phyloP scores from a whole-genome alignment of 2,113 vertebrate species.

The Sorex araneus region DNA sequence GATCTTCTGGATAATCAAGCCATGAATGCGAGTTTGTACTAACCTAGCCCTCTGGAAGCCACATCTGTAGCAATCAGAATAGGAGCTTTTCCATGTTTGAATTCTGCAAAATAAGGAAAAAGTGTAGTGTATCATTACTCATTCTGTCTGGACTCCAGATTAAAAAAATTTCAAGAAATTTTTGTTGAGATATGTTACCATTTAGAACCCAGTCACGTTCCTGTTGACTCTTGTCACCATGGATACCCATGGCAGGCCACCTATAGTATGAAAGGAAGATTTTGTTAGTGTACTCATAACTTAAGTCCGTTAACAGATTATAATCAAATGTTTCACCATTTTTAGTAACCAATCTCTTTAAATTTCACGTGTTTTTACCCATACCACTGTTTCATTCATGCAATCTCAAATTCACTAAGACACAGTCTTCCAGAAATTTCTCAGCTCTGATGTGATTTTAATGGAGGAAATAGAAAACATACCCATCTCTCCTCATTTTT shows the following conservation, averaged over 20 bases:
- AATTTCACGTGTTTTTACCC: neutral
- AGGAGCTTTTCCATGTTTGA: constrained; percentile 98
- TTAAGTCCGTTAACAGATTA: neutral
- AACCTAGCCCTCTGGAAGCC: constrained; percentile 99
- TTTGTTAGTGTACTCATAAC: neutral
- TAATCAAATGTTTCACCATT: neutral
- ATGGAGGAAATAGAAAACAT: constrained; percentile 63
- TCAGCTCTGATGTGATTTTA: neutral
- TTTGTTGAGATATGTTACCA: constrained; percentile 88
- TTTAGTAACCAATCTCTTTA: neutral
- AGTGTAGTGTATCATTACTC: neutral
- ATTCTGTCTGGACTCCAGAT: neutral
- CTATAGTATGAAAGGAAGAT: constrained; percentile 83
- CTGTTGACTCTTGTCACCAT: constrained; percentile 99
- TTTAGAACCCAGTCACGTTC: constrained; percentile 99
- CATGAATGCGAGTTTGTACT: constrained; percentile 91
- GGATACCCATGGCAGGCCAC: constrained; percentile 99
- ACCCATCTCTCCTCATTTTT: constrained; percentile 99
- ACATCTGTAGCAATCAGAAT: constrained; percentile 99
- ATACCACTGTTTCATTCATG: neutral
- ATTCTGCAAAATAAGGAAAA: constrained; percentile 91
- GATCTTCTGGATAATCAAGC: constrained; percentile 86
- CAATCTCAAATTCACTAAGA: neutral
- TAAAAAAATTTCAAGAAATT: neutral
- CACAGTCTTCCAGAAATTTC: neutral